Percentiles rank a stretch among this genome's conserved stretches.
These are phyloP conservation scores for Parazoanthus atlanticus DNA, from an alignment of 92 coral and sea anemone genomes.

Conservation along the genomic window DNA sequence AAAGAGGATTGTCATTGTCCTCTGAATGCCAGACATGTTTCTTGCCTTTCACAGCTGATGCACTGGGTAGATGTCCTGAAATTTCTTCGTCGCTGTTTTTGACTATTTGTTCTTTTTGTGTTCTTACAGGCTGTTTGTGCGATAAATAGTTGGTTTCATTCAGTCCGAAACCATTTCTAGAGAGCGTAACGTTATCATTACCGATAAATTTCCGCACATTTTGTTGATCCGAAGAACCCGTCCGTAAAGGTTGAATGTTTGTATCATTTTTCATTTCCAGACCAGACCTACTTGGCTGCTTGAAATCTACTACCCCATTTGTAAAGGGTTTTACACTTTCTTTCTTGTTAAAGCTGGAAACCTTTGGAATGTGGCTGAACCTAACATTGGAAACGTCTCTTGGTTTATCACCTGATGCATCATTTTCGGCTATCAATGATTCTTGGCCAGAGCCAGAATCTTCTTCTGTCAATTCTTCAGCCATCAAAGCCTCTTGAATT, in stretches of 20 bases:
- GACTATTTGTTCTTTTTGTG: not conserved
- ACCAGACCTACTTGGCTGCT: not conserved
- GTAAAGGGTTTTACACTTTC: not conserved
- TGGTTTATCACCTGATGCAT: not conserved
- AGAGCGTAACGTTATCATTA: not conserved
- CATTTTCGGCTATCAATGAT: not conserved
- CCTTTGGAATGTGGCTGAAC: not conserved
- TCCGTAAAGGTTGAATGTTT: not conserved
- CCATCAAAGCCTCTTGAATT: not conserved
- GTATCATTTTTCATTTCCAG: not conserved
- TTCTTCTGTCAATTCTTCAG: not conserved
- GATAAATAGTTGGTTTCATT: not conserved
- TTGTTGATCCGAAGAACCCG: not conserved
- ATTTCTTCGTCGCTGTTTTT: not conserved
- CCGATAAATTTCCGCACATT: not conserved
- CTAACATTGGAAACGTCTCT: not conserved
- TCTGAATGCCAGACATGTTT: not conserved
- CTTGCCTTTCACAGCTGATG: not conserved
- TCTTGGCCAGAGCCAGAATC: not conserved
- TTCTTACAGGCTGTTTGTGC: not conserved
- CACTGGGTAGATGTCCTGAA: not conserved
- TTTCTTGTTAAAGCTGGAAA: not conserved
- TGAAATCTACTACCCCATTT: not conserved
- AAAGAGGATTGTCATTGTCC: not conserved
- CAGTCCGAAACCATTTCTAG: not conserved